A percentile compares a stretch with the other conserved stretches of the same genome.
phyloP scores from a whole-genome alignment of 2,113 vertebrate species.

The Aviceda subcristata region DNA sequence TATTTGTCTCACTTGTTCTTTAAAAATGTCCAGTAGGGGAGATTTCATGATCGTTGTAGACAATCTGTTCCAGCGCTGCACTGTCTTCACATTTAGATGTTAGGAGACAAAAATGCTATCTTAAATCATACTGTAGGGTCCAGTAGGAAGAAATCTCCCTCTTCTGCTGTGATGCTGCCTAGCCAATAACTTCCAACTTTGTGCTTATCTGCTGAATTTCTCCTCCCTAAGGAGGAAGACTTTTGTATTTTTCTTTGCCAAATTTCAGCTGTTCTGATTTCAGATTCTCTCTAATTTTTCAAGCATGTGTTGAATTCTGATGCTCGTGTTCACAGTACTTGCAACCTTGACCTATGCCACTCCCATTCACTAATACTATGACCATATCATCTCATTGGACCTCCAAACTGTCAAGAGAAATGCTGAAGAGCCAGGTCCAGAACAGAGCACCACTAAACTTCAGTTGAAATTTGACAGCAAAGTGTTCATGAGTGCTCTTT shows the following conservation, averaged over 20 bases:
- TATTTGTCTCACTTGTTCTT: background rate
- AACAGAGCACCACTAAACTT: background rate
- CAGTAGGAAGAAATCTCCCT: background rate
- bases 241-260: background rate
- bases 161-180: background rate
- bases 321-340: background rate
- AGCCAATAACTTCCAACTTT: background rate
- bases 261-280: background rate
- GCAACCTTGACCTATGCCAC: background rate
- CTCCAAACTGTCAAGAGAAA: background rate
- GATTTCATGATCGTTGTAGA: background rate
- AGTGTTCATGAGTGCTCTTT: background rate
- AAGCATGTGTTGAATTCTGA: background rate
- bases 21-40: background rate
- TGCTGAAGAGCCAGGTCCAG: background rate
- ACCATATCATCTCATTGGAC: accelerated
- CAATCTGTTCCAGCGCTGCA: background rate
- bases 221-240: background rate
- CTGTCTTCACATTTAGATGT: background rate
- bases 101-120: background rate
- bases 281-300: background rate
- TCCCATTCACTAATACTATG: background rate
- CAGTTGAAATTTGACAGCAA: background rate
- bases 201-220: background rate
- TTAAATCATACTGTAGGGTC: background rate